Evolutionary conservation across 2,888 invertebrate species (phyloP).

Genomic region (Agrenia bidenticulata): DNA sequence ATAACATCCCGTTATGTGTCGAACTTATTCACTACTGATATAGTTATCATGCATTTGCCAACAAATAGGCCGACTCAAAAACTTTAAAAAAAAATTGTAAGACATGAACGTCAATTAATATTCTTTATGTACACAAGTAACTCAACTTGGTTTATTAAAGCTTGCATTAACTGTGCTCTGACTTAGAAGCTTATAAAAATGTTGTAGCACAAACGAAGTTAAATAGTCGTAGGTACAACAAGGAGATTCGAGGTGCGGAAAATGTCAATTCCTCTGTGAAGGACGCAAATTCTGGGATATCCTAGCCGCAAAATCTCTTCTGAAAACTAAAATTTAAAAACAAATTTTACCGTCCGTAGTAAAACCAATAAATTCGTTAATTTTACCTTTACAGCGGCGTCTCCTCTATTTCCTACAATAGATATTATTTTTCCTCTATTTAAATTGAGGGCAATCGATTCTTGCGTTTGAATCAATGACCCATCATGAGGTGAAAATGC

Average conservation of each 20-base stretch:
- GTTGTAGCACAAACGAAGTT: too few relatives aligned
- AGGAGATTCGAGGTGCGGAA: conserved; percentile 61
- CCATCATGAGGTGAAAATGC: conserved; percentile 68
- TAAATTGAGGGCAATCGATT: conserved; percentile 62
- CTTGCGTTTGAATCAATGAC: conserved; percentile 66
- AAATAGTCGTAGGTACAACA: conserved; percentile 57
- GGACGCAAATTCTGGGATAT: conserved; percentile 75
- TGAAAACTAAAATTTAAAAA: conserved; percentile 71
- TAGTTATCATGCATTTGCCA: too few relatives aligned
- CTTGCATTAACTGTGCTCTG: too few relatives aligned
- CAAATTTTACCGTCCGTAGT: conserved; percentile 29
- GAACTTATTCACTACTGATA: too few relatives aligned
- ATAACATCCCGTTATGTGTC: too few relatives aligned
- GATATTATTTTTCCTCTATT: conserved; percentile 70
- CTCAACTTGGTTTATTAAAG: too few relatives aligned
- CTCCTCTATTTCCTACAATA: conserved; percentile 75
- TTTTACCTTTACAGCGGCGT: conserved; percentile 63
- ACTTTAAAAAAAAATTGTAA: too few relatives aligned
- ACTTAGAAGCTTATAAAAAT: too few relatives aligned
- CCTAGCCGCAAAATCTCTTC: conserved; percentile 77
- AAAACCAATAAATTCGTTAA: too few relatives aligned
- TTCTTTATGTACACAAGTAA: too few relatives aligned
- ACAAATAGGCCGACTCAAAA: too few relatives aligned
- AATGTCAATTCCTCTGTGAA: conserved; percentile 85
- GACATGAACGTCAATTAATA: too few relatives aligned